Base-by-base conservation (phyloP, 2,888 invertebrate genomes). In the Drosophila stalkeri region DNA sequence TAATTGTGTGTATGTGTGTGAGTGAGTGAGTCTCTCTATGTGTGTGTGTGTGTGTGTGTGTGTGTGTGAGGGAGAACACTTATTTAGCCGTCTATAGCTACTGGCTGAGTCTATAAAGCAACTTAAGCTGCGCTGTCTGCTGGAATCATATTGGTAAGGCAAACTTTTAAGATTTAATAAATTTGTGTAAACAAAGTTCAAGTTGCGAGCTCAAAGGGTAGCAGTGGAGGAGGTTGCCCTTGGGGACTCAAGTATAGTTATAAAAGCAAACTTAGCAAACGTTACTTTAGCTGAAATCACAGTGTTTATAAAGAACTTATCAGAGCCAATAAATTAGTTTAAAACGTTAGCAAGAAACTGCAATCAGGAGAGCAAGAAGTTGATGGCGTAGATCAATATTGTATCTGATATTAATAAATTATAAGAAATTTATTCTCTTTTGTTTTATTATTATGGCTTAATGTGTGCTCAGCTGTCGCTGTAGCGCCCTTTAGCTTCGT, bases 401-500 rank as follows among this genome's bases (percentile, higher is more conserved):
- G 11, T 11, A 16, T 37, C 14, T 6, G 16, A 6, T 37, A 16
- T 2, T 6, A 16, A 39, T 16, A 39, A 5, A 14, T 7, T 39
- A 39, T 39, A 39, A 0, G 6, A 39, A 6, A 16, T 39, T 16
- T n/a, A n/a, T 16, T 6, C 1, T 27, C 27, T 27, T 6, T 27
- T 27, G n/a, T n/a, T 6, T 27, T 27, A 27, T 1, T 1, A 27
- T 27, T 5, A 27, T 14, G 11, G 1, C n/a, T 2, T 5, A 31
- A 43, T n/a, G 20, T 12, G 11, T 11, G 11, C 31, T 12, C 33
- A 14, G 18, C 39, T 39, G 7, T n/a, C 39, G 31, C 14, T 54
- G 66, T 62, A 75, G 80, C 23, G 71, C 14, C 18, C 39, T 12
- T 57, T n/a, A 12, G 5, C 8, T 55, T 57, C 72, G 82, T 20